These are phyloP conservation scores for Phymanthus crucifer DNA, from an alignment of 92 coral and sea anemone genomes.

Conservation along the genomic window DNA sequence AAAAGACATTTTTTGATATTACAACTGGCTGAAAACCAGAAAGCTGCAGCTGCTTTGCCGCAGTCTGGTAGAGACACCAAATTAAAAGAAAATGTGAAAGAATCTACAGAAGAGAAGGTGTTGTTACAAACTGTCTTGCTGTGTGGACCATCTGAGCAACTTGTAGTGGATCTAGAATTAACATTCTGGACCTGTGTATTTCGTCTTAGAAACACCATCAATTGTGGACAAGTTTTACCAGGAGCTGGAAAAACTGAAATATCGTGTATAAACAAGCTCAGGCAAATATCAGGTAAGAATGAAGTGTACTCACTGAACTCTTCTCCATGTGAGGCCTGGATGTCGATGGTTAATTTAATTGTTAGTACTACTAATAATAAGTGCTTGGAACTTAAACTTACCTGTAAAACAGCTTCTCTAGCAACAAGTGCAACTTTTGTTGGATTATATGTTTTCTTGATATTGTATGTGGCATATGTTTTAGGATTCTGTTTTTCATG, in stretches of 20 bases:
- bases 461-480: no score
- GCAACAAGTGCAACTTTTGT: no score
- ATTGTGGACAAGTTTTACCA: conserved; percentile 65
- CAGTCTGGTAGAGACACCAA: neutral
- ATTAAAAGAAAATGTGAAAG: neutral
- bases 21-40: neutral
- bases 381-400: no score
- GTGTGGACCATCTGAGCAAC: conserved; percentile 72
- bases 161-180: conserved; percentile 65
- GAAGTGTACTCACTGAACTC: neutral
- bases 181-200: conserved; percentile 79
- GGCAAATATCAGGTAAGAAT: conserved; percentile 43
- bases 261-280: conserved; percentile 56
- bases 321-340: neutral
- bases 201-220: conserved; percentile 68
- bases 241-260: conserved; percentile 83
- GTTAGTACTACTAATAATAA: no score
- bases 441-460: no score
- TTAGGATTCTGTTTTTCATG: no score
- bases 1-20: neutral
- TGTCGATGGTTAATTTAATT: neutral
- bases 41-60: neutral
- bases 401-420: no score
- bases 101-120: neutral
- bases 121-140: conserved; percentile 69